A percentile compares a stretch with the other conserved stretches of the same genome.
Evolutionary conservation across 2,113 vertebrate species (phyloP).

Genomic region (Elachura formosa): DNA sequence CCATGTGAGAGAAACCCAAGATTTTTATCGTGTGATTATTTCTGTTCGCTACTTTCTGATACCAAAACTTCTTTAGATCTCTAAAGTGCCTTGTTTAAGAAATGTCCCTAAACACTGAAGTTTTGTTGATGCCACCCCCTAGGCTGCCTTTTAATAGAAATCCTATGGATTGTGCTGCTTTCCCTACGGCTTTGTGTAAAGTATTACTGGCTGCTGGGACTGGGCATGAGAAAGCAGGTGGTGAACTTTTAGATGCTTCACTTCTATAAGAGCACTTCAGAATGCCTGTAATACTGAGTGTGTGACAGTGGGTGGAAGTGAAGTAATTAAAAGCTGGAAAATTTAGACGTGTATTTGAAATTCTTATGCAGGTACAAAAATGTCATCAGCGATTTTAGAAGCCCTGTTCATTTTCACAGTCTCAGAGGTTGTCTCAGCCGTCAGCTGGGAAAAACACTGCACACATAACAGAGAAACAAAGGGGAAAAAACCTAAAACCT

Average conservation of each 20-base stretch:
- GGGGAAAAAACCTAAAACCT: not conserved
- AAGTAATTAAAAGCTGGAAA: conserved; percentile 29
- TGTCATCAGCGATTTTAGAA: not conserved
- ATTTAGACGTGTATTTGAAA: conserved; percentile 21
- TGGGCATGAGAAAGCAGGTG: not conserved
- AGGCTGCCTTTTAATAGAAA: not conserved
- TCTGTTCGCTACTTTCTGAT: not conserved
- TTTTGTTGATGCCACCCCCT: not conserved
- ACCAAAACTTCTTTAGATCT: not conserved
- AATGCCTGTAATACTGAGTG: not conserved
- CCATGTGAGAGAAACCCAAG: not conserved
- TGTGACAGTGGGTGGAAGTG: conserved; percentile 5
- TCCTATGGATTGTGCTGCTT: not conserved
- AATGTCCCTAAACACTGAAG: not conserved
- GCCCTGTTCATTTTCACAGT: not conserved
- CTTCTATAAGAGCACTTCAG: not conserved
- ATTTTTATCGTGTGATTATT: not conserved
- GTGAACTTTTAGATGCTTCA: not conserved
- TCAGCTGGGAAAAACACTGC: not conserved
- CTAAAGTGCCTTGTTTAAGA: not conserved
- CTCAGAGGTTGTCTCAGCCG: not conserved
- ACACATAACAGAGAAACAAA: not conserved
- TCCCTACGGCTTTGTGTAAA: not conserved
- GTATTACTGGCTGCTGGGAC: not conserved
- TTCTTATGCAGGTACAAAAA: conserved; percentile 11